These are phyloP conservation scores for Arge pagana DNA, from an alignment of 2,888 invertebrate species.

Conservation along the genomic window DNA sequence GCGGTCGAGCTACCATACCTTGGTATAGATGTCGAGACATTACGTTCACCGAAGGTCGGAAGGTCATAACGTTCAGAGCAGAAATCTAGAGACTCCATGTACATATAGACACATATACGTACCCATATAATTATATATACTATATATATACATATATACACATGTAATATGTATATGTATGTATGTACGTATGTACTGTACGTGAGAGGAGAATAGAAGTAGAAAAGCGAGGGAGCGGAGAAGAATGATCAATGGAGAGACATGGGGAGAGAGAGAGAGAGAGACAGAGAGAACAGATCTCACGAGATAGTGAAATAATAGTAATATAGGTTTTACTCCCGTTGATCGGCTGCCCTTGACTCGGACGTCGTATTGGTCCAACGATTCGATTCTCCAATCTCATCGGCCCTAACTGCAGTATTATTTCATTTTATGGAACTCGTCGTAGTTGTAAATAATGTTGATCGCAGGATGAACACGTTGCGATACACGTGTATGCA, in stretches of 20 bases:
- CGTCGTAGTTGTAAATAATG: too few relatives aligned
- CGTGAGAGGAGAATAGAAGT: too few relatives aligned
- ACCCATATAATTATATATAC: too few relatives aligned
- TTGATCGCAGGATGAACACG: conserved; percentile 1
- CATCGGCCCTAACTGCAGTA: not conserved
- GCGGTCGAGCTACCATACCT: conserved; percentile 8
- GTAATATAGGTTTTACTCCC: not conserved
- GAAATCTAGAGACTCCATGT: too few relatives aligned
- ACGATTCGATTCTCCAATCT: not conserved
- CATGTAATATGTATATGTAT: too few relatives aligned
- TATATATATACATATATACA: too few relatives aligned
- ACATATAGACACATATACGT: too few relatives aligned
- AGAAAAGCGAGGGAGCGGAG: too few relatives aligned
- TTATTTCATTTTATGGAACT: too few relatives aligned
- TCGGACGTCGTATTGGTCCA: not conserved
- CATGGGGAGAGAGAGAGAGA: conserved; percentile 24
- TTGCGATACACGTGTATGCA: conserved; percentile 1
- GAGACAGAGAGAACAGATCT: conserved; percentile 13
- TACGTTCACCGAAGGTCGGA: conserved; percentile 22
- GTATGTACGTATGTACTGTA: too few relatives aligned
- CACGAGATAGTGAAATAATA: conserved; percentile 1
- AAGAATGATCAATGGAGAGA: conserved; percentile 13
- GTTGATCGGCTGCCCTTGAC: conserved; percentile 14
- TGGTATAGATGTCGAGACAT: conserved; percentile 18
- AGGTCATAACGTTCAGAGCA: conserved; percentile 11